Evolutionary conservation across 2,113 vertebrate genomes (phyloP), one percentile per base, ranked within the genome.

Genomic region (Toxotes chatareus): DNA sequence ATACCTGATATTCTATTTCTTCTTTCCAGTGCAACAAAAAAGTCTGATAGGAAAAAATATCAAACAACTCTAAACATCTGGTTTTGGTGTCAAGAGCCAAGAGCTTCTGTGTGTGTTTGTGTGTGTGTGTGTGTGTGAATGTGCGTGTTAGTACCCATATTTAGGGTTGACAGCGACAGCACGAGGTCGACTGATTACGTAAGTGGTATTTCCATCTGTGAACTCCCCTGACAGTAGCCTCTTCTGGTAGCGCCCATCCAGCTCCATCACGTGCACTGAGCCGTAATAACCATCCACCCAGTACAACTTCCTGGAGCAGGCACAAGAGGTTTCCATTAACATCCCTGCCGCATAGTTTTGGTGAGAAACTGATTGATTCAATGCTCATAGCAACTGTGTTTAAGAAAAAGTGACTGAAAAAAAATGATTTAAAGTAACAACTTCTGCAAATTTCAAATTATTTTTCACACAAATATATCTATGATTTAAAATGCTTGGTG

Each of bases 121-220:
- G 13, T 44, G 4, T 47, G 23, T 57, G 36, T 38, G 31, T 27
- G 27, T 38, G 14, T 42, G 19, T 19, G 65, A 66, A 44, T 44
- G 53, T 65, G 57, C 53, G 23, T 55, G 9, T 66, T 13, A 17
- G 42, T 93, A 95, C 94, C 94, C 94, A 34, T 90, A 89, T 92
- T 93, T 94, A 14, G 94, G 94, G 80, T 94, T 94, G 57, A 95
- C 85, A 9, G 87, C 93, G 27, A 94, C 90, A 47, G 92, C 93
- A 3, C 83, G 89, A 16, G 94, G 94, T 66, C 79, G 84, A 63
- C 65, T 91, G 68, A 94, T 79, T 21, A 65, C 32, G 42, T 87
- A 93, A 3, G 92, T 93, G 47, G 56, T 5, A 60, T 94, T 95
- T 75, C 90, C 86, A 23, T 80, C 69, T 42, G 23, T 91, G 76